Conservation (phyloP, 2,113 vertebrate genomes). For the Polyodon spathula region DNA sequence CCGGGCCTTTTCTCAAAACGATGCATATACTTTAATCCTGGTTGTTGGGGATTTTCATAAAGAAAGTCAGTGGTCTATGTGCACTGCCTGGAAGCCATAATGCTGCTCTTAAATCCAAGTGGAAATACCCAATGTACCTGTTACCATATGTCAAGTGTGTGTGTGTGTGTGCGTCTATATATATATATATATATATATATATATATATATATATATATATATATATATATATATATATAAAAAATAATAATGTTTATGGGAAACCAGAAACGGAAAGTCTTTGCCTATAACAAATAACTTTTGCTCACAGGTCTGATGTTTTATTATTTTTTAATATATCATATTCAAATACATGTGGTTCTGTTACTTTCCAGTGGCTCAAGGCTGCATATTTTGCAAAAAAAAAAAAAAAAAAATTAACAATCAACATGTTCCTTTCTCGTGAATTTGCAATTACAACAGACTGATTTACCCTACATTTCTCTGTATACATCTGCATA, state of each 20-base stretch:
- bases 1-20: background rate
- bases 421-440: too few species aligned
- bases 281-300: background rate
- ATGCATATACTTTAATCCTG: background rate
- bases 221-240: slow-evolving; percentile 57
- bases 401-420: too few species aligned
- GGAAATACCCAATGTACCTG: slow-evolving; percentile 36
- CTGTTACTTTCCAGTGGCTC: too few species aligned
- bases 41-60: background rate
- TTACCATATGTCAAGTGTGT: slow-evolving; percentile 38
- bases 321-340: background rate
- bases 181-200: slow-evolving; percentile 51
- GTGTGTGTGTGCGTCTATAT: too few species aligned
- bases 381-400: too few species aligned
- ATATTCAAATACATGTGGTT: background rate
- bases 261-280: slow-evolving; percentile 40
- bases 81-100: slow-evolving; percentile 45
- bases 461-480: background rate
- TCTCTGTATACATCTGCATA: too few species aligned
- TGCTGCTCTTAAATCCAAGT: slow-evolving; percentile 44
- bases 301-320: background rate
- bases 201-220: slow-evolving; percentile 60
- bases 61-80: slow-evolving; percentile 8
- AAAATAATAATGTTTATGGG: slow-evolving; percentile 48
- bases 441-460: too few species aligned